Base-by-base conservation (phyloP, 2,888 invertebrate genomes). In the Agrochola lota region DNA sequence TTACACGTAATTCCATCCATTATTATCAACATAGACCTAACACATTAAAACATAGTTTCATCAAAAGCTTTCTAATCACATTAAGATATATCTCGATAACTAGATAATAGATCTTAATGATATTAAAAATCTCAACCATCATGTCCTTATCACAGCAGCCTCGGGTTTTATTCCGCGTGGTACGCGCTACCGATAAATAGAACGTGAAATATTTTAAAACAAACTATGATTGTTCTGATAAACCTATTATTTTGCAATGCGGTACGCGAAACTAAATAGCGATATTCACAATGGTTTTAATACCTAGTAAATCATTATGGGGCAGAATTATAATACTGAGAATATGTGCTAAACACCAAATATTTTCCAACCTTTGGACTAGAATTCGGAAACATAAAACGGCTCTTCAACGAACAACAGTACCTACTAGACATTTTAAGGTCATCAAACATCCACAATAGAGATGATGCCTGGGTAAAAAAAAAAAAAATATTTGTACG, bases 161-260 rank as follows among this genome's bases (percentile, higher is more conserved):
- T 23, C 20, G 26, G 30, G 57, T 63, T 80, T 66, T 74, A 59
- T 74, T 78, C 68, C 63, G 52, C 55, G 40, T 7, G 30, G 20
- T 15, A 68, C 62, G 78, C 67, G 82, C 35, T 5, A 17, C 15
- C 43, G 82, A 84, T 84, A 80, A 67, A 84, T 64, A 26, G 66
- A 63, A 82, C 80, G 84, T 84, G 82, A 74, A 84, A 74, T 80
- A 1, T 43, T 67, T 59, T 60, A 46, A 62, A 40, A 59, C 35
- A 49, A 55, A 67, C 17, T 63, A 9, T 11, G 72, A 79, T 57
- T 67, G 11, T 57, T 26, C 23, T 66, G 83, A 78, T 73, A 78
- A 64, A 64, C 9, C 35, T 59, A 46, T 83, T 81, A 46, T 43
- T 82, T 63, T 11, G 76, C 49, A 57, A 74, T 74, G 55, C 52